Percentiles rank a stretch among this genome's conserved stretches.
These are phyloP conservation scores for Amphiprion clarkii DNA, from an alignment of 2,797 vertebrate genomes.

Conservation along the genomic window DNA sequence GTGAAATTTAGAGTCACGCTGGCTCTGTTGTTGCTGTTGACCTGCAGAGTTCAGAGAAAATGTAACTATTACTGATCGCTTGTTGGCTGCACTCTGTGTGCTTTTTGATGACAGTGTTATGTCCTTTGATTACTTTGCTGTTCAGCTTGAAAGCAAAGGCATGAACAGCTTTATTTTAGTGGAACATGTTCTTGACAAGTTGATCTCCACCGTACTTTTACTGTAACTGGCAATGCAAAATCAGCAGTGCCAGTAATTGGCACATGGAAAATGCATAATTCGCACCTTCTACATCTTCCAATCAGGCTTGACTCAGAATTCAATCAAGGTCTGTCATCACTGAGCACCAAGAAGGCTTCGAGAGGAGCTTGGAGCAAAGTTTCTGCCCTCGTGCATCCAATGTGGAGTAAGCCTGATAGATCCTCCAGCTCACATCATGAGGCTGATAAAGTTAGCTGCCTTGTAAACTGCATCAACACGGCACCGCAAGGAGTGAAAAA, in stretches of 20 bases:
- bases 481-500: too few relatives aligned
- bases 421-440: background rate
- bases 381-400: background rate
- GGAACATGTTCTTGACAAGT: background rate
- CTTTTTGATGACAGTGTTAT: slow-evolving; percentile 8
- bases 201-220: too few relatives aligned
- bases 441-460: background rate
- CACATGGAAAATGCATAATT: too few relatives aligned
- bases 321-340: background rate
- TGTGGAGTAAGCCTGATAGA: background rate
- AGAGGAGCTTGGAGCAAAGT: background rate
- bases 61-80: background rate
- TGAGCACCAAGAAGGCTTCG: background rate
- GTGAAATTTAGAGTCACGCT: slow-evolving; percentile 10
- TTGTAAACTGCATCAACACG: background rate
- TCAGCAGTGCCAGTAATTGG: too few relatives aligned
- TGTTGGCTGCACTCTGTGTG: background rate
- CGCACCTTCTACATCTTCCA: too few relatives aligned
- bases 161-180: background rate
- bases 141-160: background rate
- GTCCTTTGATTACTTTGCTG: background rate
- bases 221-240: too few relatives aligned
- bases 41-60: slow-evolving; percentile 31
- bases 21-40: slow-evolving; percentile 9
- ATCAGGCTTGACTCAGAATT: background rate